A percentile compares a stretch with the other conserved stretches of the same genome.
Evolutionary conservation across 2,888 invertebrate genomes (phyloP).

Genomic region (Scaptomyza flava): DNA sequence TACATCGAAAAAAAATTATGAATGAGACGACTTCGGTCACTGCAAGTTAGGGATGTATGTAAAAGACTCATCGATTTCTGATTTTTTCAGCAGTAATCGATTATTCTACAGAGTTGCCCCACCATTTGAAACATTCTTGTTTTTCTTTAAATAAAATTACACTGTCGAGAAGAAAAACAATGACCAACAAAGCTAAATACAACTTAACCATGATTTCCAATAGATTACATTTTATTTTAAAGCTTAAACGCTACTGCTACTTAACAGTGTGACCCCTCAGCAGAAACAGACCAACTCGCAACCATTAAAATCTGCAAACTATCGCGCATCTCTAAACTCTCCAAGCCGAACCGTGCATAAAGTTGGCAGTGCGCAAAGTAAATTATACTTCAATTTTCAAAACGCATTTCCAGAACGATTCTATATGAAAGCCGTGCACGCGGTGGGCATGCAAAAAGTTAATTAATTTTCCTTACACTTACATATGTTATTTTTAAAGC

Average conservation of each 20-base stretch:
- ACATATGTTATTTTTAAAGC: conserved; percentile 13
- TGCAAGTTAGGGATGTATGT: conserved; percentile 45
- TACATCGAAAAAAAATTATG: conserved; percentile 66
- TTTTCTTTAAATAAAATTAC: background rate
- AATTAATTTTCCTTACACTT: conserved; percentile 5
- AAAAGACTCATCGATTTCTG: conserved; percentile 21
- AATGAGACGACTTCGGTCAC: conserved; percentile 56
- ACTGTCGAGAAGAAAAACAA: background rate
- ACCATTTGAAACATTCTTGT: background rate
- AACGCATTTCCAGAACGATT: conserved; percentile 24
- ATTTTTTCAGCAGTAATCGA: conserved; percentile 18
- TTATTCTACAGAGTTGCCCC: background rate
- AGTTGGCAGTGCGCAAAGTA: conserved; percentile 68
- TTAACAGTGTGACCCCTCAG: conserved; percentile 6
- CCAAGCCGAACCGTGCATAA: conserved; percentile 43
- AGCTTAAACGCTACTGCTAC: conserved; percentile 14
- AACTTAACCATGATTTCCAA: background rate
- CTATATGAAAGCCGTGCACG: conserved; percentile 9
- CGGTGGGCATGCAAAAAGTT: conserved; percentile 8
- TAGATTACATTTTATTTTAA: background rate
- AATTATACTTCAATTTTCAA: conserved; percentile 56
- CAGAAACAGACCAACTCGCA: background rate
- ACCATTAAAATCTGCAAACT: conserved; percentile 1
- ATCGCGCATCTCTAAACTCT: conserved; percentile 38
- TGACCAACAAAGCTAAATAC: background rate